Evolutionary conservation across 2,113 vertebrate species (phyloP).

Genomic region (Empidonax traillii): DNA sequence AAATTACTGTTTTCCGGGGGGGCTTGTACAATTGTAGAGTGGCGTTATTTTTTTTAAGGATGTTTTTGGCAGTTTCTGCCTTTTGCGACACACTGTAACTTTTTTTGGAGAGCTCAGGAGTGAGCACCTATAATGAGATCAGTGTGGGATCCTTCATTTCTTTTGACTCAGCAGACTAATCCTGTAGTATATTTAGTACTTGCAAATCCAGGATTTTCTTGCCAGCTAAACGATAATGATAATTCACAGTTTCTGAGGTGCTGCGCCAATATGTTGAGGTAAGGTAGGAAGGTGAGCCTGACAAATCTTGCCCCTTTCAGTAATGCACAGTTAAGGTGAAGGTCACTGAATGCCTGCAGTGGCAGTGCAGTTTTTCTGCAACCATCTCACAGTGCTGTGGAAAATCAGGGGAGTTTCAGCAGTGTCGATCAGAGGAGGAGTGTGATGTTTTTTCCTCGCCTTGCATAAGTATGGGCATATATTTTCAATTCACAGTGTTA

Average conservation of each 20-base stretch:
- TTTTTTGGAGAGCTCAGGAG: not conserved
- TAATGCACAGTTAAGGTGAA: not conserved
- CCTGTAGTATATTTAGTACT: not conserved
- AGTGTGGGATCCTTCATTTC: not conserved
- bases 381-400: not conserved
- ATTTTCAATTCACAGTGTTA: not conserved
- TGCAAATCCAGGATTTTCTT: conserved; percentile 3
- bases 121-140: not conserved
- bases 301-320: not conserved
- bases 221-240: not conserved
- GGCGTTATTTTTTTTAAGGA: not conserved
- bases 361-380: conserved; percentile 12
- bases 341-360: conserved; percentile 5
- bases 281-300: not conserved
- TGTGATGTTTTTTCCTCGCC: not conserved
- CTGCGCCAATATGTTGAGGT: not conserved
- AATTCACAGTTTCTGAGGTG: not conserved
- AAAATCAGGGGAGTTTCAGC: not conserved
- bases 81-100: not conserved
- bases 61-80: not conserved
- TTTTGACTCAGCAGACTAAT: not conserved
- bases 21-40: not conserved
- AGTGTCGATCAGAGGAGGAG: not conserved
- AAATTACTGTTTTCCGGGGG: not conserved
- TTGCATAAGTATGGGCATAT: not conserved